Evolutionary conservation across 2,888 invertebrate genomes (phyloP).

Genomic region (Epistrophella euchroma): DNA sequence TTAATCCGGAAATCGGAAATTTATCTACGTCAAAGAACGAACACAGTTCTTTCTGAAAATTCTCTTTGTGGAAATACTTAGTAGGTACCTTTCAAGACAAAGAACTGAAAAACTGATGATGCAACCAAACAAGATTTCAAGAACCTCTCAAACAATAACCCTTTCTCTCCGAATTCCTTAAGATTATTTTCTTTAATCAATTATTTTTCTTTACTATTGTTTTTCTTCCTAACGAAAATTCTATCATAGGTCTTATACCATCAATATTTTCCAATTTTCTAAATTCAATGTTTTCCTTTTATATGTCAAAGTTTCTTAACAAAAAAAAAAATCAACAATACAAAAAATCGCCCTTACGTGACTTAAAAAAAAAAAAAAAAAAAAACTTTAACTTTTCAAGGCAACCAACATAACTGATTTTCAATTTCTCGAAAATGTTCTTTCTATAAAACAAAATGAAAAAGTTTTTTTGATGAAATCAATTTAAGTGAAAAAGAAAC

Average conservation of each 20-base stretch:
- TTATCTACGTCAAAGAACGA: background rate
- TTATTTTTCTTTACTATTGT: background rate
- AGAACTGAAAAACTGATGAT: background rate
- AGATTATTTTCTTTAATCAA: background rate
- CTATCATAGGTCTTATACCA: background rate
- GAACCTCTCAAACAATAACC: background rate
- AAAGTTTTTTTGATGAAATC: slow-evolving; percentile 23
- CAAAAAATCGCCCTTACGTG: background rate
- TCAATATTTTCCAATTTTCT: background rate
- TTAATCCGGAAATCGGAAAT: background rate
- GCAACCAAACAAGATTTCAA: background rate
- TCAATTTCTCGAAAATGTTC: slow-evolving; percentile 3
- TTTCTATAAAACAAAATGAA: background rate
- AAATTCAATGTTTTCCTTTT: slow-evolving; percentile 12
- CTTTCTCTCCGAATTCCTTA: background rate
- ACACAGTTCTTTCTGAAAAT: background rate
- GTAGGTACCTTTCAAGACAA: background rate
- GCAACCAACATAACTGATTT: slow-evolving; percentile 12
- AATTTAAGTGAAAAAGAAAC: slow-evolving; percentile 24
- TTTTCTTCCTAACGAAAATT: background rate
- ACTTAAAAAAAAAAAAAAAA: background rate
- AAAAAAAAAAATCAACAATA: too few relatives aligned
- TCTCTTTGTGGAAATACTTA: background rate
- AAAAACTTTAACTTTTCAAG: slow-evolving; percentile 1
- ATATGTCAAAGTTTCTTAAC: background rate